Evolutionary conservation across 2,888 invertebrate genomes (phyloP).

Genomic region (Drosophila pseudotakahashii): DNA sequence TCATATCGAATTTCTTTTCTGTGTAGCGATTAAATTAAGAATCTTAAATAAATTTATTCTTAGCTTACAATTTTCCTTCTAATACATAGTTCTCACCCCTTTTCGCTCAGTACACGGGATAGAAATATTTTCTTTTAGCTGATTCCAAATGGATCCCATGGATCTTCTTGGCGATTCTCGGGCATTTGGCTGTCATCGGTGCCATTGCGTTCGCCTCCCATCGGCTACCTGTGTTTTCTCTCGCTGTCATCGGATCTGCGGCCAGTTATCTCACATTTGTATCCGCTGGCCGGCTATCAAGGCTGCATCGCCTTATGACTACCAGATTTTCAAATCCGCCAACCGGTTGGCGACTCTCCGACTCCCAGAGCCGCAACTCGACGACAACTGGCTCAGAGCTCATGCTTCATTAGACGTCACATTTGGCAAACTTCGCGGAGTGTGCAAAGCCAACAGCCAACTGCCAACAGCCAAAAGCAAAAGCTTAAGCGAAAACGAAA

Average conservation of each 20-base stretch:
- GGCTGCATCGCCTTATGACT: conserved; percentile 59
- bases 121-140: conserved; percentile 8
- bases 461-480: neutral
- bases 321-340: conserved; percentile 41
- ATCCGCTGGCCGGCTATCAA: conserved; percentile 57
- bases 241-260: conserved; percentile 53
- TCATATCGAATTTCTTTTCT: too few species aligned
- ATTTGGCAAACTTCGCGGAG: conserved; percentile 34
- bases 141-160: conserved; percentile 12
- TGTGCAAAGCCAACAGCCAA: conserved; percentile 8
- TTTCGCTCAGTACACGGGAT: neutral
- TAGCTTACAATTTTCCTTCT: too few species aligned
- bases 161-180: conserved; percentile 27
- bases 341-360: conserved; percentile 58
- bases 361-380: conserved; percentile 10
- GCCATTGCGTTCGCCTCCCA: conserved; percentile 35
- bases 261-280: conserved; percentile 56
- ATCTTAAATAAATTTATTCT: too few species aligned
- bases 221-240: conserved; percentile 47
- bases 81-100: neutral
- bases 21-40: too few species aligned
- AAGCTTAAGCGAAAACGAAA: conserved; percentile 31
- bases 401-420: conserved; percentile 60
- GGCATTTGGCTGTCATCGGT: conserved; percentile 37
- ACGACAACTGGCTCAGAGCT: conserved; percentile 43